Base-by-base conservation (phyloP, 2,888 invertebrate species). In the Amiota mariae region DNA sequence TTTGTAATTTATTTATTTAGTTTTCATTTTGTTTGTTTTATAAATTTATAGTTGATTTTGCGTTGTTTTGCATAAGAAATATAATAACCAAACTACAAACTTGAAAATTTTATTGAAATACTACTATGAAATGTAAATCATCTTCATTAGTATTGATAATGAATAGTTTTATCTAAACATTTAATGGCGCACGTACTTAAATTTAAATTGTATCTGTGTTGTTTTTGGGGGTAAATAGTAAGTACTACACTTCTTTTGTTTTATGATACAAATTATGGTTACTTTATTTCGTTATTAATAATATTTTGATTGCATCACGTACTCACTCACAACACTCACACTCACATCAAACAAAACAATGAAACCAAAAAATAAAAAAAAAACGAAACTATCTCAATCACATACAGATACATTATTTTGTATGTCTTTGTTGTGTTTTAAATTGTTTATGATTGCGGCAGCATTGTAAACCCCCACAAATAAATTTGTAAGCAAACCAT, bases 281-380 rank as follows among this genome's bases (percentile, higher is more conserved):
- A 82, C 77, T 81, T 85, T 85, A 85, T 82, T 82, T 84, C 82
- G 79, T 80, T 81, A 86, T 84, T 84, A 85, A 80, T 81, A 84
- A 85, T 81, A 81, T 81, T 83, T 83, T 83, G 85, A 83, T 83
- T 85, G 85, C 83, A 81, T 81, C 83, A 83, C 83, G 86, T 83
- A 83, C 82, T 74, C 15, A 48, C 36, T n/a, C n/a, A n/a, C n/a
- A n/a, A 36, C 24, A 36, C 36, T 6, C 36, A 36, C 36, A 36
- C 6, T 6, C 36, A 36, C 36, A 36, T 36, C 36, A 36, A 36
- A 36, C 2, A 6, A 36, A 36, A 36, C 3, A 63, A 63, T 12
- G 18, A 61, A 61, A 12, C 59, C 6, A 20, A 6, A 18, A 20
- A 6, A 18, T 11, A 8, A 0, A 18, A 8, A 20, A 18, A 20